Conservation (phyloP, 2,797 vertebrate genomes). For the Diplodus sargus region DNA sequence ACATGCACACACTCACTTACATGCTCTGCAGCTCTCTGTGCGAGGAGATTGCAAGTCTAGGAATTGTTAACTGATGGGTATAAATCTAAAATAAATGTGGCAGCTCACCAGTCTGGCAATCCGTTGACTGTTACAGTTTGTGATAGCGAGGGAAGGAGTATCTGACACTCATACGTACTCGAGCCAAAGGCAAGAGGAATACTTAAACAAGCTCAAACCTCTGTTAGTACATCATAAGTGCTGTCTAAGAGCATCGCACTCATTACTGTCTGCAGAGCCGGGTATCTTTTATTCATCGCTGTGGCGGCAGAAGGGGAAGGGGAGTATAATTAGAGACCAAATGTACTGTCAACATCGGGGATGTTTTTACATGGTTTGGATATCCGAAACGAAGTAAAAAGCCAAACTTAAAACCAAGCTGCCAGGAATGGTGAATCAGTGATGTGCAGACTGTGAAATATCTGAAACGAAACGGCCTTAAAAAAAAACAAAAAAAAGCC, state of each 20-base stretch:
- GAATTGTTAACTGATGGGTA: slow-evolving; percentile 42
- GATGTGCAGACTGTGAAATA: not conserved
- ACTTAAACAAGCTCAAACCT: slow-evolving; percentile 56
- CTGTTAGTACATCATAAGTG: slow-evolving; percentile 68
- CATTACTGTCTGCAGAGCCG: slow-evolving; percentile 47
- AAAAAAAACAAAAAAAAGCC: slow-evolving; percentile 23
- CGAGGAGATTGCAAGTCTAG: slow-evolving; percentile 21
- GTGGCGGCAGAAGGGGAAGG: slow-evolving; percentile 31
- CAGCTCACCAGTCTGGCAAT: slow-evolving; percentile 48
- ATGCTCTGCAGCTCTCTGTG: slow-evolving; percentile 15
- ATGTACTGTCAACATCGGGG: slow-evolving; percentile 52
- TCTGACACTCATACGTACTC: slow-evolving; percentile 41
- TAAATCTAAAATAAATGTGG: slow-evolving; percentile 44
- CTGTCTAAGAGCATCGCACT: slow-evolving; percentile 63
- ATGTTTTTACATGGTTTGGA: slow-evolving; percentile 47
- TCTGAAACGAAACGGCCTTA: not conserved
- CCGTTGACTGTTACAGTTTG: slow-evolving; percentile 58
- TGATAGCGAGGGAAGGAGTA: slow-evolving; percentile 43
- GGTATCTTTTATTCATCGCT: slow-evolving; percentile 65
- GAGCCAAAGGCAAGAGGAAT: slow-evolving; percentile 54
- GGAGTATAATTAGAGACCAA: slow-evolving; percentile 56
- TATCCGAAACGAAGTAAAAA: slow-evolving; percentile 38
- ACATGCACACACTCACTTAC: slow-evolving; percentile 21
- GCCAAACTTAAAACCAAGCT: slow-evolving; percentile 23
- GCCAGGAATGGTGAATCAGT: slow-evolving; percentile 1